Percentiles rank a stretch among this genome's conserved stretches.
These are phyloP conservation scores for Megaceryle torquata DNA, from an alignment of 2,113 vertebrate genomes.

Conservation along the genomic window DNA sequence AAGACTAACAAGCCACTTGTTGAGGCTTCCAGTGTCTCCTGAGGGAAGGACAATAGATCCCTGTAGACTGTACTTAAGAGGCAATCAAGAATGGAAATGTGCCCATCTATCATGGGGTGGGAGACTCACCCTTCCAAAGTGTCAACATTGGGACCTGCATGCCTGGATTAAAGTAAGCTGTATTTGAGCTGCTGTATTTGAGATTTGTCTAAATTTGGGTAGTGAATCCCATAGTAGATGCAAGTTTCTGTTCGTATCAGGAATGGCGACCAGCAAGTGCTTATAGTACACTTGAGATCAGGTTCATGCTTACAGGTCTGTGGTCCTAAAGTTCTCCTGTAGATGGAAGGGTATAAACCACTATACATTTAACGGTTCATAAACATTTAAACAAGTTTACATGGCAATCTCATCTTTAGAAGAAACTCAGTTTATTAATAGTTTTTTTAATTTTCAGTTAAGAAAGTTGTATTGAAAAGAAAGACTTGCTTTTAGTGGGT, in stretches of 20 bases:
- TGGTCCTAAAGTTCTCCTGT: background rate
- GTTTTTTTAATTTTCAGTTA: background rate
- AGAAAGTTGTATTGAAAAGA: background rate
- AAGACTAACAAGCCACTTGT: background rate
- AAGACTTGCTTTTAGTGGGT: background rate
- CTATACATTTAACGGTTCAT: background rate
- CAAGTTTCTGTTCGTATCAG: background rate
- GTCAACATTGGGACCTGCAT: accelerated
- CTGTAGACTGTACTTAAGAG: background rate
- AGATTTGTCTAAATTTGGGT: background rate
- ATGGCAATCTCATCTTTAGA: background rate
- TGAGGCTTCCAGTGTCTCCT: background rate
- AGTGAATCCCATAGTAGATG: background rate
- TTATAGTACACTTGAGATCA: background rate
- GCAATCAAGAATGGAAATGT: background rate
- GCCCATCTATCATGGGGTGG: background rate
- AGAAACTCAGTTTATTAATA: background rate
- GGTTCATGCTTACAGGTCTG: background rate
- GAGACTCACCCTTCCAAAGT: accelerated
- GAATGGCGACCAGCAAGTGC: background rate
- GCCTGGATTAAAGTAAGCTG: background rate
- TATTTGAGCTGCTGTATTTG: background rate
- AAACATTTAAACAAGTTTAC: background rate
- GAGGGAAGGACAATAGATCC: background rate
- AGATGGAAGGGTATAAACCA: background rate